phyloP scores from a whole-genome alignment of 2,797 vertebrate genomes.

The Tarsius wallacei region DNA sequence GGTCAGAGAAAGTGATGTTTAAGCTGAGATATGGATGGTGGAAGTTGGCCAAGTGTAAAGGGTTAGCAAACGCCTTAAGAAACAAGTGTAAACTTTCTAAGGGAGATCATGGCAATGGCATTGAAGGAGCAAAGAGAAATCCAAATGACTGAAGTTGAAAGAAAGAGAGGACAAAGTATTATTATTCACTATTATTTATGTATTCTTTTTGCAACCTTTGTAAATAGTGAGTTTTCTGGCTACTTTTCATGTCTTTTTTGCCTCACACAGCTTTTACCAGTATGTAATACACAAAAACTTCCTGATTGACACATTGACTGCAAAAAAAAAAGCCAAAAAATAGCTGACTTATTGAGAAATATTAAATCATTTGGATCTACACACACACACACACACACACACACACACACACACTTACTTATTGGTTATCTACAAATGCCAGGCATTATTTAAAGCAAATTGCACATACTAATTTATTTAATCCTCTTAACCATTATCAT shows the following conservation, averaged over 20 bases:
- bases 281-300: background rate
- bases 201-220: background rate
- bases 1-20: background rate
- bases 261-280: background rate
- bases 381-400: background rate
- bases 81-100: background rate
- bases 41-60: background rate
- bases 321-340: background rate
- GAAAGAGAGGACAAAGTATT: background rate
- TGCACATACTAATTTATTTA: background rate
- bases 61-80: background rate
- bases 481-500: constrained; percentile 5
- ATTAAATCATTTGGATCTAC: background rate
- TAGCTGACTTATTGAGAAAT: background rate
- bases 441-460: background rate
- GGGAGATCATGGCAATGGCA: no score
- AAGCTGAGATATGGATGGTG: background rate
- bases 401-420: background rate
- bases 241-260: background rate
- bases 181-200: background rate
- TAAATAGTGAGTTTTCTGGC: background rate
- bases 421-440: background rate
- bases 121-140: background rate
- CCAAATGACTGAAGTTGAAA: background rate
- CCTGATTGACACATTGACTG: background rate